Base-by-base conservation (phyloP, 2,113 vertebrate genomes). In the Urocitellus parryii region DNA sequence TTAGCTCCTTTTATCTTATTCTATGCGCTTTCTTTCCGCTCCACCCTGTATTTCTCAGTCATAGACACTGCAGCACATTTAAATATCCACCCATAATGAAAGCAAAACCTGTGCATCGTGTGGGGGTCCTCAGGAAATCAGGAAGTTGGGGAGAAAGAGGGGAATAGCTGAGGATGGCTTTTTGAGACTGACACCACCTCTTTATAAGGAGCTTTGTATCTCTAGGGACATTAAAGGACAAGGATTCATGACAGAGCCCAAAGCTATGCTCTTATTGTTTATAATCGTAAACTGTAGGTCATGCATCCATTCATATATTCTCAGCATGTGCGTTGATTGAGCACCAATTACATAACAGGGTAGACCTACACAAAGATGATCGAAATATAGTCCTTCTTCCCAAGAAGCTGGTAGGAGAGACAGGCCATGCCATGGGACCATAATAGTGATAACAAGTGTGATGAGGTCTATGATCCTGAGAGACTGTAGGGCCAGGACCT, bases 131-230 rank as follows among this genome's bases (percentile, higher is more conserved):
- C 14, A 6, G 37, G 34, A 42, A 80, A 25, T 25, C 37, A 0
- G 42, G 27, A 80, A 17, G 11, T 8, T 0, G 20, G 4, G 1
- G 1, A 34, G 32, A 53, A 0, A 65, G 5, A 4, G 39, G 22
- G 9, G 1, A 5, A 68, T 25, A 85, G 53, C 25, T 24, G 8
- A 73, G 42, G 68, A 48, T 42, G 53, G 24, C 70, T 45, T 11
- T 24, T 27, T 37, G 2, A 65, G 8, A n/a, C 24, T 13, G 27
- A 63, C 12, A 6, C 2, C 12, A 8, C 34, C 11, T 84, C 27
- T 58, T 83, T 10, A 20, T 1, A 32, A 61, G 70, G 18, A 80
- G 0, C 24, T 2, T 27, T 53, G 37, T 58, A 13, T 88, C 73
- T 61, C 42, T 6, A 39, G 42, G 27, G 9, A 37, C 18, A 18